Percentiles rank a stretch among this genome's conserved stretches.
These are phyloP conservation scores for Eulithis testata DNA, from an alignment of 2,888 invertebrate genomes.

Conservation along the genomic window DNA sequence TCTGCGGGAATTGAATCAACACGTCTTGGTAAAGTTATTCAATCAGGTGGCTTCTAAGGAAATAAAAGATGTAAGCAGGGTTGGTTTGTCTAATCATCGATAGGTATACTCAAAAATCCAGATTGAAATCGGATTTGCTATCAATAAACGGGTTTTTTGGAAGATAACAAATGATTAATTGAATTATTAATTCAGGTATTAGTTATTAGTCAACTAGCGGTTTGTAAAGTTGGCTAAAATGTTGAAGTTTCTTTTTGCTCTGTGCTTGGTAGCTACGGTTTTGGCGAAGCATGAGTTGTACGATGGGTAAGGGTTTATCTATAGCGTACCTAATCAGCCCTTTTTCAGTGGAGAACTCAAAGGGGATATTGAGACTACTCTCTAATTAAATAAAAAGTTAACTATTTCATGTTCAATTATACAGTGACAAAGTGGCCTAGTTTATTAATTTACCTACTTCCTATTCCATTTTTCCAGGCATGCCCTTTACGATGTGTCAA, in stretches of 20 bases:
- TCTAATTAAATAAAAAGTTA: too few species aligned
- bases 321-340: too few species aligned
- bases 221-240: slow-evolving; percentile 40
- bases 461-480: slow-evolving; percentile 48
- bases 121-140: slow-evolving; percentile 1
- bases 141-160: slow-evolving; percentile 4
- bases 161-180: slow-evolving; percentile 12
- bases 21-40: too few species aligned
- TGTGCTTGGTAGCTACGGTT: slow-evolving; percentile 48
- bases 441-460: not conserved
- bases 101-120: too few species aligned
- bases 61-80: too few species aligned
- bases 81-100: too few species aligned
- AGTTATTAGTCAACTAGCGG: slow-evolving; percentile 14
- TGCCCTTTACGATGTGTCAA: slow-evolving; percentile 58
- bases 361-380: too few species aligned
- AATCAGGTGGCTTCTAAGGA: too few species aligned
- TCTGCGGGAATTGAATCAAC: too few species aligned
- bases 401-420: too few species aligned
- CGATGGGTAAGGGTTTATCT: slow-evolving; percentile 59
- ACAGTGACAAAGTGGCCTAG: too few species aligned
- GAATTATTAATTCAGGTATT: not conserved
- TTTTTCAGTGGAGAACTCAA: too few species aligned
- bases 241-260: slow-evolving; percentile 47
- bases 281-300: slow-evolving; percentile 66